Base-by-base conservation (phyloP, 2,888 invertebrate species). In the Zelleria hepariella region DNA sequence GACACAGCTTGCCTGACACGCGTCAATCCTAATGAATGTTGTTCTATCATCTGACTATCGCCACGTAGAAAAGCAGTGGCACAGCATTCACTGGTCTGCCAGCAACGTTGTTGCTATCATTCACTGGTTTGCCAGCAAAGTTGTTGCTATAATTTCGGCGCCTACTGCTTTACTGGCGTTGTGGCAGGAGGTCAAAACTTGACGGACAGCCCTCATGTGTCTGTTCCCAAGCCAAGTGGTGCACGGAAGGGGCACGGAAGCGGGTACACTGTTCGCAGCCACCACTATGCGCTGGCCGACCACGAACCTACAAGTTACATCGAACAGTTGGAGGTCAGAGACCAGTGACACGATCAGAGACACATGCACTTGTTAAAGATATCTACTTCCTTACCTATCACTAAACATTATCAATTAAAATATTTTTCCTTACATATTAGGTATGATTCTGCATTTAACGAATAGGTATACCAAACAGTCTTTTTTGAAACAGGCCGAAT, bases 381-480 rank as follows among this genome's bases (percentile, higher is more conserved):
- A 42, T 15, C 32, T 42, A 42, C 32, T 42, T 42, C 32, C 10
- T 42, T 42, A 42, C 10, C 15, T 42, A 42, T 15, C 32, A 42
- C 32, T 42, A 42, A 15, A 42, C 32, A 42, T 42, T 42, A 42
- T 42, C 10, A 42, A 15, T 42, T 42, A 15, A 42, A 42, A 42
- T 42, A 42, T 42, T 42, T n/a, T 73, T 70, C 77, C 77, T 77
- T 83, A 82, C 68, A 73, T 74, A 66, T 67, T 60, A 58, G 80
- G 74, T 73, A 76, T 73, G 74, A 74, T 75, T 77, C 72, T 77
- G 77, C 82, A 75, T 80, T 79, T 79, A 80, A 77, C 81, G 85
- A 82, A 87, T 89, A 91, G 90, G 91, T 91, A 91, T 91, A 91
- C 90, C 90, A 89, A 91, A 91, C 91, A 92, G 91, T 92, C 91